Conservation (phyloP, 2,113 vertebrate species). For the Mixornis gularis region DNA sequence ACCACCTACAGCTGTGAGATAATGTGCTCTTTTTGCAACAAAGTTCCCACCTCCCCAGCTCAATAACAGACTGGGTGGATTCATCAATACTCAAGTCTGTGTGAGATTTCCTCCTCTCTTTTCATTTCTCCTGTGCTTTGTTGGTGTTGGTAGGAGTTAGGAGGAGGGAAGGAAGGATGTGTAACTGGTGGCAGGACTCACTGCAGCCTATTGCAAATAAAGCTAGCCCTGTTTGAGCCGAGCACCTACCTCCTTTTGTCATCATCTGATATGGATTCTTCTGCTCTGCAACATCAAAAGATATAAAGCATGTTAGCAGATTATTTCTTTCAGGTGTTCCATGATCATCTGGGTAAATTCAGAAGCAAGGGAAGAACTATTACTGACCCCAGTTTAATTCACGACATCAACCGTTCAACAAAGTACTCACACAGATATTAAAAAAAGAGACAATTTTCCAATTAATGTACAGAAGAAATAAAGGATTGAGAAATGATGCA, state of each 20-base stretch:
- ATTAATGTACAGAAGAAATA: background rate
- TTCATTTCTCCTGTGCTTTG: background rate
- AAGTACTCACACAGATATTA: background rate
- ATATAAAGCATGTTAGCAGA: background rate
- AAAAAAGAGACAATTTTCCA: background rate
- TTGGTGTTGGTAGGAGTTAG: background rate
- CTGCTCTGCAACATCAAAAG: slow-evolving; percentile 80
- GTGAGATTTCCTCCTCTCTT: background rate
- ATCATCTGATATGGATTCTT: slow-evolving; percentile 85
- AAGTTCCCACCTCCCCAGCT: background rate
- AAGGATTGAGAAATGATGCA: background rate
- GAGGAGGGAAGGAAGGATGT: background rate
- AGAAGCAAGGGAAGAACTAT: background rate
- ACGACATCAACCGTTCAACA: background rate
- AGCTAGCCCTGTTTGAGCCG: background rate
- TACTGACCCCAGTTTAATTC: background rate
- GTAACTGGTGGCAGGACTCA: background rate
- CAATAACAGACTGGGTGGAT: background rate
- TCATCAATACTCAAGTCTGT: background rate
- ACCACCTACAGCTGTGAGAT: background rate
- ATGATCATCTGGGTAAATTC: background rate
- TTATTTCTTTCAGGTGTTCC: background rate
- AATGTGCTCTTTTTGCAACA: background rate
- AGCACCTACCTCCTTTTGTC: slow-evolving; percentile 88
- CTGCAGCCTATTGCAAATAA: background rate